phyloP scores from a whole-genome alignment of 2,888 invertebrate genomes.

The Andrena flavipes region DNA sequence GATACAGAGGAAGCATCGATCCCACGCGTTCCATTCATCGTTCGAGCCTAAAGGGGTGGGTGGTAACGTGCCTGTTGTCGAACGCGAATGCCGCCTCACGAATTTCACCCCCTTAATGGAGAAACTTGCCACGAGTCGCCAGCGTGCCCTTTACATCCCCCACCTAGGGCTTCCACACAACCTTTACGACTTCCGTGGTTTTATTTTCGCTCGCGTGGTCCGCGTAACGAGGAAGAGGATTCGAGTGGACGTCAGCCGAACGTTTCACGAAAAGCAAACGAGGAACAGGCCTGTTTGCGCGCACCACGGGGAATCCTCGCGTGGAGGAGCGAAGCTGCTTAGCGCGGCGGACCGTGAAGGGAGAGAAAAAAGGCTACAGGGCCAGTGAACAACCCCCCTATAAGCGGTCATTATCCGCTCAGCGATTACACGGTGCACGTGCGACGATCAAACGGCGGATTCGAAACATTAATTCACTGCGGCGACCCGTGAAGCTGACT shows the following conservation, averaged over 20 bases:
- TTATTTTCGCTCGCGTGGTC: conserved; percentile 46
- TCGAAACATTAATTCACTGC: conserved; percentile 46
- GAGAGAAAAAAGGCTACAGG: conserved; percentile 1
- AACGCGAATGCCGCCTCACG: conserved; percentile 55
- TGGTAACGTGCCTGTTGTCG: conserved; percentile 46
- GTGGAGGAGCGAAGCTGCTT: conserved; percentile 19
- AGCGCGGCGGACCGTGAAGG: conserved; percentile 38
- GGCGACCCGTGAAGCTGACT: conserved; percentile 22
- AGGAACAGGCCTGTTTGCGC: background rate
- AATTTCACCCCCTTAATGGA: conserved; percentile 64
- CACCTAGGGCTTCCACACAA: background rate
- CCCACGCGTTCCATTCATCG: conserved; percentile 31
- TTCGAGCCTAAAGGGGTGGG: background rate
- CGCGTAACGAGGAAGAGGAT: background rate
- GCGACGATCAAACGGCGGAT: conserved; percentile 39
- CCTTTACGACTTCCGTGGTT: conserved; percentile 61
- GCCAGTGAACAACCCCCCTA: conserved; percentile 45
- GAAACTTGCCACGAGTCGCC: conserved; percentile 36
- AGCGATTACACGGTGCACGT: conserved; percentile 55
- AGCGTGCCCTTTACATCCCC: conserved; percentile 55
- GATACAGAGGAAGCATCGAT: conserved; percentile 6
- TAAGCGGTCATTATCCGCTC: conserved; percentile 49
- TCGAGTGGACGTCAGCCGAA: background rate
- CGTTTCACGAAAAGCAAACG: background rate
- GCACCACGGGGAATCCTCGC: conserved; percentile 13